These are phyloP conservation scores for Emmelina monodactyla DNA, from an alignment of 2,888 invertebrate genomes.

Conservation along the genomic window DNA sequence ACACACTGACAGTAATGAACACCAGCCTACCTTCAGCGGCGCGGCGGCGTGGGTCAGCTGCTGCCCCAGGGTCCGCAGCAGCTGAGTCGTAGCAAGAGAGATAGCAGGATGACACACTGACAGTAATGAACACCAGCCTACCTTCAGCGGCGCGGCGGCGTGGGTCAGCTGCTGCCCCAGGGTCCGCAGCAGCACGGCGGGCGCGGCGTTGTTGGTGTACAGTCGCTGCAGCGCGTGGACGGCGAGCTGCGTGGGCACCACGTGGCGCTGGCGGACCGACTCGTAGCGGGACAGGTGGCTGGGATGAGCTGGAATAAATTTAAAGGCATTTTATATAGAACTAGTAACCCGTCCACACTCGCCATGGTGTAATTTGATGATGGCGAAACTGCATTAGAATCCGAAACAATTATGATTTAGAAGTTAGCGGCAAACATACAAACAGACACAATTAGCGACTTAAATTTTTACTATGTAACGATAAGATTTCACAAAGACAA, in stretches of 20 bases:
- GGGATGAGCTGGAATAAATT: constrained; percentile 65
- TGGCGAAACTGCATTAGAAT: no score
- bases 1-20: no score
- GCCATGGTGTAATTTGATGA: not conserved
- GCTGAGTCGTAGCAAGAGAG: no score
- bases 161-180: constrained; percentile 83
- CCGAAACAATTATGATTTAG: no score
- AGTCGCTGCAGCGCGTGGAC: constrained; percentile 88
- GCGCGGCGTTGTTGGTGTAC: constrained; percentile 76
- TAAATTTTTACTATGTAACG: no score
- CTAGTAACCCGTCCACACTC: not conserved
- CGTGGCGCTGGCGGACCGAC: constrained; percentile 81
- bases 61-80: no score
- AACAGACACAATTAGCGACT: no score
- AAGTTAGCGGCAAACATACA: no score
- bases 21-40: no score
- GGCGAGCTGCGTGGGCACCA: constrained; percentile 87
- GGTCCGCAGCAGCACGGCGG: constrained; percentile 81
- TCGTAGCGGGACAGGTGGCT: constrained; percentile 84
- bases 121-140: constrained; percentile 29
- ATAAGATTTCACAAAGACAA: no score
- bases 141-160: constrained; percentile 79
- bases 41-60: no score
- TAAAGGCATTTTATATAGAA: not conserved
- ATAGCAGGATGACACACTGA: no score